Evolutionary conservation across 2,113 vertebrate species (phyloP), one percentile per base, ranked within the genome.

Genomic region (Callopanchax toddi): DNA sequence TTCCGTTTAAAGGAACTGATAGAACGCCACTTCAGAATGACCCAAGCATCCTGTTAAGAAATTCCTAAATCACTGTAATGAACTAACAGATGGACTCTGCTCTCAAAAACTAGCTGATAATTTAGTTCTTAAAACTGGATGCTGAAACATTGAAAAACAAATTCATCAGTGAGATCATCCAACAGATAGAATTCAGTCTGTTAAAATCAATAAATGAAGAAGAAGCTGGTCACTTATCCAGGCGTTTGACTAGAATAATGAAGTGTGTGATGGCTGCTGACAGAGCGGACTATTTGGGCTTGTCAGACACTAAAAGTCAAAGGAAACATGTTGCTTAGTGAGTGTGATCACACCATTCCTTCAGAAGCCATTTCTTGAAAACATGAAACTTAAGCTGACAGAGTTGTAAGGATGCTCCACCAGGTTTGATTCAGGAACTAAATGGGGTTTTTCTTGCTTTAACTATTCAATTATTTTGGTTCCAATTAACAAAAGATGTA

Each of bases 291-390:
- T 61, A 71, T 40, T 53, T 63, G 59, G 59, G 25, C 74, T 79
- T 76, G 82, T 72, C 36, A 18, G 44, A 46, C 26, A 76, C 62
- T 54, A 57, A 57, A 57, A 59, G 8, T 16, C 49, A 42, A 32
- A 3, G 55, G 17, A 72, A 44, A 61, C 26, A 34, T 57, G 34
- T 55, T 65, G 34, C 45, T 9, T 11, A 3, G 15, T 13, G 43
- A 74, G 66, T 71, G 61, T 44, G 60, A 66, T 55, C 10, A 0
- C 5, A 11, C 65, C 6, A 52, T 26, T 46, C 29, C 75, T 50
- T 68, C 59, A 60, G 13, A 39, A 54, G 21, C 32, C 1, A 2
- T 34, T 39, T 11, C 46, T 17, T 45, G n/a, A 53, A 54, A 70
- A 78, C 52, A 60, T 49, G n/a, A 60, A 58, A 55, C 26, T 29